Percentiles rank a stretch among this genome's conserved stretches.
Evolutionary conservation across 2,113 vertebrate genomes (phyloP).

Genomic region (Cryptotis parvus): DNA sequence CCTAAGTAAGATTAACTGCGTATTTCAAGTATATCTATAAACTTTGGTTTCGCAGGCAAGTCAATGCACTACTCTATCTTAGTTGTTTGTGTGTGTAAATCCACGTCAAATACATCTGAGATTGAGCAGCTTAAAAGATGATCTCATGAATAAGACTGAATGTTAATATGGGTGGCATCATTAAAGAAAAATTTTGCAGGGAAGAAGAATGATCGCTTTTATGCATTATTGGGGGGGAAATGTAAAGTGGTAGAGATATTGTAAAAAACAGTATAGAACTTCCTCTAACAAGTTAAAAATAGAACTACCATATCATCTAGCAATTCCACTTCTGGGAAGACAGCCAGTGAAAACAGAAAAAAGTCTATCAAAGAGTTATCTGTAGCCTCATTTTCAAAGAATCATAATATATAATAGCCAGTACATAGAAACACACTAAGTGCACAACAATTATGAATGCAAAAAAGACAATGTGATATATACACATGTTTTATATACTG

Average conservation of each 20-base stretch:
- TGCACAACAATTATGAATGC: neutral
- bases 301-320: neutral
- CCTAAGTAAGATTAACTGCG: conserved; percentile 29
- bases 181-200: neutral
- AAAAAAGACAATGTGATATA: neutral
- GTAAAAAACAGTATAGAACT: neutral
- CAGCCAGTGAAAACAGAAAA: neutral
- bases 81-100: neutral
- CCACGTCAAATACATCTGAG: neutral
- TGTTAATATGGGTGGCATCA: neutral
- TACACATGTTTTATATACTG: neutral
- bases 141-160: neutral
- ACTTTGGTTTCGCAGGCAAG: neutral
- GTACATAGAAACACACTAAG: neutral
- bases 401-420: neutral
- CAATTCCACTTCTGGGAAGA: neutral
- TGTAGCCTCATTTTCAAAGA: neutral
- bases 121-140: neutral
- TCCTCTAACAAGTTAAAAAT: neutral
- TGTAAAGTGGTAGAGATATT: neutral
- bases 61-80: neutral
- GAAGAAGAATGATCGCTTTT: neutral
- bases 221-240: neutral
- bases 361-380: neutral
- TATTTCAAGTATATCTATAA: neutral